Base-by-base conservation (phyloP, 2,888 invertebrate genomes). In the Plemyria rubiginata region DNA sequence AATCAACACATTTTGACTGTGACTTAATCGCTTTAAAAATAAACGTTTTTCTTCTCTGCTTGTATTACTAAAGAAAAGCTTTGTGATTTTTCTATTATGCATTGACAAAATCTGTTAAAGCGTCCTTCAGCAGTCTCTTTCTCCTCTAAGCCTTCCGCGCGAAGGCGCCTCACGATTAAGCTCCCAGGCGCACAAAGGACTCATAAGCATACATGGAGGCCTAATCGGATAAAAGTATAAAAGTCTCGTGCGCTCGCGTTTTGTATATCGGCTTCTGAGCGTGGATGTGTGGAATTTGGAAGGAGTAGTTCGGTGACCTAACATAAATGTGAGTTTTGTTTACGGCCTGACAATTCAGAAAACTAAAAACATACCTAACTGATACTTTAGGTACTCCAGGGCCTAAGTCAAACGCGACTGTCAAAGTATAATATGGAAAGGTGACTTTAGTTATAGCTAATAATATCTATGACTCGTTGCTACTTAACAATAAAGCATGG, bases 181-280 rank as follows among this genome's bases (percentile, higher is more conserved):
- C 75, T 78, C 76, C 71, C 84, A 84, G 8, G 5, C 78, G 69
- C 82, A 86, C 89, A 88, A 88, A 87, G 85, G 84, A 80, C 87
- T 88, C 87, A 88, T 88, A 86, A 89, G 88, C 87, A 86, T 86
- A 86, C 85, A 82, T 76, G 82, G 70, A 80, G 78, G 78, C 84
- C 83, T 90, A 91, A 91, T 90, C 90, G 86, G 89, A 90, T 90
- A 81, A 89, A 77, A 83, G 85, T 78, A 87, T 86, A 88, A 88
- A 89, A 90, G 86, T 88, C 79, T 75, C 79, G 74, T 76, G 72
- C 78, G 79, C 73, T 66, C 75, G 70, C 74, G 73, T 75, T 78
- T 75, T 80, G 75, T 79, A 73, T 69, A 74, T 70, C 74, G 75
- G 73, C 73, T 71, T 73, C 57, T 16, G 52, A 38, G 43, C 50